Percentiles rank a stretch among this genome's conserved stretches.
Evolutionary conservation across 2,113 vertebrate genomes (phyloP).

Genomic region (Carassius auratus): DNA sequence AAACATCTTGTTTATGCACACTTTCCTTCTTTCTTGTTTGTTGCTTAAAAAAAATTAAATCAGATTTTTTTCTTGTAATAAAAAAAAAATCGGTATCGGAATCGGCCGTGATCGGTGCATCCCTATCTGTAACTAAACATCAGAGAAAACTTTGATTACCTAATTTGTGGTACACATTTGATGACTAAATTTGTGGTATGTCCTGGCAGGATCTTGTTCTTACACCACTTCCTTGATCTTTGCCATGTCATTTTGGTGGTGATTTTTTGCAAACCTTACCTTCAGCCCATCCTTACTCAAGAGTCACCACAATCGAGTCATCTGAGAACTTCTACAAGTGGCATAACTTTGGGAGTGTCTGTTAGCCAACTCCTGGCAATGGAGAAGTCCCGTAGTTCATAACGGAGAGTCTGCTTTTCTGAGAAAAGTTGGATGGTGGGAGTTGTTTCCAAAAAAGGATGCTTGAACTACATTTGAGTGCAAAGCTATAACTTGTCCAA

Average conservation of each 20-base stretch:
- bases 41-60: too few relatives aligned
- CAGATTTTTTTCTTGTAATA: too few relatives aligned
- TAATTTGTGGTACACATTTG: not conserved
- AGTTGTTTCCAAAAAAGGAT: not conserved
- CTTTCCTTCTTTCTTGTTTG: too few relatives aligned
- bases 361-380: slow-evolving; percentile 4
- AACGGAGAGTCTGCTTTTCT: not conserved
- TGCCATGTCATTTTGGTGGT: not conserved
- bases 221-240: not conserved
- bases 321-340: not conserved
- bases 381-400: not conserved
- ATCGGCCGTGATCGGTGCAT: too few relatives aligned
- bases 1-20: too few relatives aligned
- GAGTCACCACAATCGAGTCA: not conserved
- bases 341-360: not conserved
- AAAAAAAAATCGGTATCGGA: too few relatives aligned
- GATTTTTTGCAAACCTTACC: not conserved
- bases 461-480: not conserved
- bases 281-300: not conserved
- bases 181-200: not conserved
- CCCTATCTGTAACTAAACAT: not conserved
- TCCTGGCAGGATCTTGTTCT: not conserved
- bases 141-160: not conserved
- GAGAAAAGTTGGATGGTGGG: not conserved
- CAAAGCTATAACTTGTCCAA: not conserved